phyloP scores from a whole-genome alignment of 37 sponge, comb jelly and placozoan species.

The Haliclona indistincta region DNA sequence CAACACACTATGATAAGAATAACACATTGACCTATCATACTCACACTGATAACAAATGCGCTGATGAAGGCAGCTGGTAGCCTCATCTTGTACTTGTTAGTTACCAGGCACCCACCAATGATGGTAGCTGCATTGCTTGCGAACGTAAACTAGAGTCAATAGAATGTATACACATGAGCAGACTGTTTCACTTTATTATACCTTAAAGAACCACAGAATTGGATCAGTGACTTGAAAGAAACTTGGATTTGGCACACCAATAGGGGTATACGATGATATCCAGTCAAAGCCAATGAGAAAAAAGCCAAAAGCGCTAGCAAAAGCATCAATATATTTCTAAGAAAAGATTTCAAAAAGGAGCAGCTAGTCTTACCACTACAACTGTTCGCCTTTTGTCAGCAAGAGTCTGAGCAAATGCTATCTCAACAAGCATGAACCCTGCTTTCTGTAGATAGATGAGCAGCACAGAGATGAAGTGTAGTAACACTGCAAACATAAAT shows the following conservation, averaged over 20 bases:
- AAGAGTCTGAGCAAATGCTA: constrained; percentile 42
- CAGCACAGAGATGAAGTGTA: neutral
- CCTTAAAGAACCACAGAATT: constrained; percentile 14
- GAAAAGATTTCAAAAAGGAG: neutral
- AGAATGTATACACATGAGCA: neutral
- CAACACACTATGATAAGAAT: neutral
- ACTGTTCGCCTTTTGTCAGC: constrained; percentile 53
- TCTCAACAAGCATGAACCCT: constrained; percentile 70
- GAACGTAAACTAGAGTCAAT: constrained; percentile 35
- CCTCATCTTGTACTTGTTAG: constrained; percentile 34
- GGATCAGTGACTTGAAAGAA: constrained; percentile 37
- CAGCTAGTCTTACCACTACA: constrained; percentile 20
- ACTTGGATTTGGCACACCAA: neutral
- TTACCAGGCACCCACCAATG: constrained; percentile 39
- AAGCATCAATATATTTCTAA: constrained; percentile 65
- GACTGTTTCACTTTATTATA: neutral
- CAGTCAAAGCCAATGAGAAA: constrained; percentile 57
- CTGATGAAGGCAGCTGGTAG: constrained; percentile 32
- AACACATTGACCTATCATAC: neutral
- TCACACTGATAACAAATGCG: constrained; percentile 45
- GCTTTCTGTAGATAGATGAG: constrained; percentile 54
- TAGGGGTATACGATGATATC: constrained; percentile 2
- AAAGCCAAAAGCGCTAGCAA: constrained; percentile 72
- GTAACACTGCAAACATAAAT: neutral
- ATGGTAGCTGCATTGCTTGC: constrained; percentile 61